Evolutionary conservation across 2,888 invertebrate species (phyloP).

Genomic region (Perizoma flavofasciatum): DNA sequence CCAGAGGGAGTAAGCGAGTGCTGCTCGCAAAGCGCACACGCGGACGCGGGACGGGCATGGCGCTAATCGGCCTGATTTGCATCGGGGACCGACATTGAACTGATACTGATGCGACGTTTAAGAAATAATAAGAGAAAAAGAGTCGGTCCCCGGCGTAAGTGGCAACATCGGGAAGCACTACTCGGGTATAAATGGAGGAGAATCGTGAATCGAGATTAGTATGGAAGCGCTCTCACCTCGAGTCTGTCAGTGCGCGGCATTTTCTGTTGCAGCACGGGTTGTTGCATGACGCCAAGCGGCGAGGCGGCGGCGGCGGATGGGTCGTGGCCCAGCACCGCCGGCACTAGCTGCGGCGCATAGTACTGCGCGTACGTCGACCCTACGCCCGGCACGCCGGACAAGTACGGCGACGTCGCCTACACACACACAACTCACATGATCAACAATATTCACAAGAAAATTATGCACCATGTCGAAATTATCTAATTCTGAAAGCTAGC

Average conservation of each 20-base stretch:
- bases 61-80: constrained; percentile 59
- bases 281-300: constrained; percentile 93
- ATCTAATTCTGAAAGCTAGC: constrained; percentile 25
- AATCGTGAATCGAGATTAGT: constrained; percentile 40
- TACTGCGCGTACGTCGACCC: constrained; percentile 96
- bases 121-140: constrained; percentile 1
- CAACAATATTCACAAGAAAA: background rate
- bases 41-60: constrained; percentile 61
- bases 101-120: background rate
- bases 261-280: constrained; percentile 96
- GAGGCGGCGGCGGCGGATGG: constrained; percentile 90
- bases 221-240: constrained; percentile 89
- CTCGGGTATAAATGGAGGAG: constrained; percentile 51
- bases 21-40: constrained; percentile 77
- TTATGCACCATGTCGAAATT: constrained; percentile 9
- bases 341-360: constrained; percentile 95
- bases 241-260: constrained; percentile 97
- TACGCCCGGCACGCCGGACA: constrained; percentile 95
- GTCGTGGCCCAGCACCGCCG: constrained; percentile 94
- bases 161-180: constrained; percentile 71
- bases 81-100: constrained; percentile 61
- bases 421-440: constrained; percentile 44
- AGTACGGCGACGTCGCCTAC: constrained; percentile 95
- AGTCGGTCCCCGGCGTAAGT: constrained; percentile 65
- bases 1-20: constrained; percentile 77